These are phyloP conservation scores for Polydrusus tereticollis DNA, from an alignment of 2,888 invertebrate species.

Conservation along the genomic window DNA sequence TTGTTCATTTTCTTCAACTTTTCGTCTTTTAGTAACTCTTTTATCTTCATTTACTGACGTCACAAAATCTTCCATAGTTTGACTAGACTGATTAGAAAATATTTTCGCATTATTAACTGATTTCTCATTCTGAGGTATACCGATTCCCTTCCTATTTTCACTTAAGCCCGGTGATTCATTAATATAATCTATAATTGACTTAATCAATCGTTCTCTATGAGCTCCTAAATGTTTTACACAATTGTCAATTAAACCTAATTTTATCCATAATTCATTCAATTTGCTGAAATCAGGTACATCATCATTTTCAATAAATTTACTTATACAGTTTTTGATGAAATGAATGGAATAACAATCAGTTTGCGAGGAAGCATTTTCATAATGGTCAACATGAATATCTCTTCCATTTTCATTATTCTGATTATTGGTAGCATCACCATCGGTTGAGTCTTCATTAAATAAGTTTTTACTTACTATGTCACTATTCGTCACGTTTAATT, in stretches of 20 bases:
- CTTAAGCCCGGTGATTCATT: neutral
- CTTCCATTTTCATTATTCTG: neutral
- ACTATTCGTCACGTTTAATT: no score
- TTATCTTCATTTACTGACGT: neutral
- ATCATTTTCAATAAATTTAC: neutral
- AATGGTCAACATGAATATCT: neutral
- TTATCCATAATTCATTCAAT: conserved; percentile 45
- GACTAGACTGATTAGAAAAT: neutral
- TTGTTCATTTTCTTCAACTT: neutral
- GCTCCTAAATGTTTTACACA: conserved; percentile 56
- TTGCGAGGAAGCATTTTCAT: neutral
- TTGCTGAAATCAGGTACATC: conserved; percentile 2
- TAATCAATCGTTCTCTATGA: conserved; percentile 53
- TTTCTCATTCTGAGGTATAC: neutral
- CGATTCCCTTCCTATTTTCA: neutral
- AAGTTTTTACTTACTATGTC: no score
- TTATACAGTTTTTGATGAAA: neutral
- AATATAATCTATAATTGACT: conserved; percentile 5
- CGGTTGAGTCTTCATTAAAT: neutral
- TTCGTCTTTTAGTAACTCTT: conserved; percentile 14
- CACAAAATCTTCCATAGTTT: neutral
- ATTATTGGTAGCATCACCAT: neutral
- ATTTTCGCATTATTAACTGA: neutral
- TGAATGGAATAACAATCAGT: neutral
- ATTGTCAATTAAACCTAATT: conserved; percentile 56